Percentiles rank a stretch among this genome's conserved stretches.
These are phyloP conservation scores for Polyommatus icarus DNA, from an alignment of 2,888 invertebrate species.

Conservation along the genomic window DNA sequence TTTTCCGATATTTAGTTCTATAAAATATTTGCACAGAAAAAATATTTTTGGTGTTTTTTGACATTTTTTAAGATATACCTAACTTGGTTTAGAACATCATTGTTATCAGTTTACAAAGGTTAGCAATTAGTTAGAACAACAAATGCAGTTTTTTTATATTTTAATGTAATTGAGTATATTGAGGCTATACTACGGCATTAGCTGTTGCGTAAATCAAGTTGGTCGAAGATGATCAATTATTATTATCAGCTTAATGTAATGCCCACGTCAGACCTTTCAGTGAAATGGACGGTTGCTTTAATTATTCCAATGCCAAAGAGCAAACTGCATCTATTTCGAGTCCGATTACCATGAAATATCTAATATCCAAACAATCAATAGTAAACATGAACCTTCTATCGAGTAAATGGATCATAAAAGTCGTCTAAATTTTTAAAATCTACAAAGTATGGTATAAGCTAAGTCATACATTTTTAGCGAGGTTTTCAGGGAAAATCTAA, in stretches of 20 bases:
- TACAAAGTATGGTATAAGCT: not conserved
- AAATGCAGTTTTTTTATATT: too few relatives aligned
- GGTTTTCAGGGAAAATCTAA: too few relatives aligned
- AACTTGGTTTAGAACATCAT: too few relatives aligned
- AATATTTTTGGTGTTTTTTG: too few relatives aligned
- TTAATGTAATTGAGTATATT: not conserved
- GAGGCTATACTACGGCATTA: not conserved
- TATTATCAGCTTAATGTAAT: constrained; percentile 22
- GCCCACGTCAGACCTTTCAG: constrained; percentile 22
- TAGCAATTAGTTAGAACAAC: too few relatives aligned
- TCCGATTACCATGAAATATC: not conserved
- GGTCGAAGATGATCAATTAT: constrained; percentile 23
- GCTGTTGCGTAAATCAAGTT: not conserved
- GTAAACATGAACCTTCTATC: not conserved
- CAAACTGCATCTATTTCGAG: constrained; percentile 16
- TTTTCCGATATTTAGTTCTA: too few relatives aligned
- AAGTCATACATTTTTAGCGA: too few relatives aligned
- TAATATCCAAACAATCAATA: not conserved
- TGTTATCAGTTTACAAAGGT: too few relatives aligned
- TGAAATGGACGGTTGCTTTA: constrained; percentile 26
- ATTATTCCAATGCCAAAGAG: constrained; percentile 3
- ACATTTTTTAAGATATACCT: too few relatives aligned
- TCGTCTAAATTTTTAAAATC: not conserved
- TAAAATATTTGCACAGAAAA: too few relatives aligned
- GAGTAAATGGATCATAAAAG: not conserved